These are phyloP conservation scores for Drosophila melanogaster DNA, from an alignment of 1,140 invertebrate species.

Conservation along the genomic window DNA sequence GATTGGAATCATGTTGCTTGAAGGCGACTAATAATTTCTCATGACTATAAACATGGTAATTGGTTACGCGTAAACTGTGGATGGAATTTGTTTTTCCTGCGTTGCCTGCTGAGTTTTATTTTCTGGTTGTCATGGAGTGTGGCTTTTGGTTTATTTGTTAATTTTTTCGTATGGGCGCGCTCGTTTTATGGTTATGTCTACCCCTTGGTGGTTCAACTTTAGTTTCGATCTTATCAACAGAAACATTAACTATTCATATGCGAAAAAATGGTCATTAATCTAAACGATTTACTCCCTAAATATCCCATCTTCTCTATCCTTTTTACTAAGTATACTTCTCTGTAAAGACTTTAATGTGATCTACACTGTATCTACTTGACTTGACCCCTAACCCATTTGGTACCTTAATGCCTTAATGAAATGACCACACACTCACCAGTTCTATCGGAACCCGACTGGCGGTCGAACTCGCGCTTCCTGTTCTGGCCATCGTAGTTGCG, in stretches of 20 bases:
- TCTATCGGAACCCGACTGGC: constrained; percentile 97
- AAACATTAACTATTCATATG: no score
- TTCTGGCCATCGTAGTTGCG: constrained; percentile 88
- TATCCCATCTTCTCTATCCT: no score
- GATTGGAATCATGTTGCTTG: neutral
- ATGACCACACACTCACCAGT: constrained; percentile 87
- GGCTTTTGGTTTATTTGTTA: constrained; percentile 12
- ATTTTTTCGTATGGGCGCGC: constrained; percentile 3
- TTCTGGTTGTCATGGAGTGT: constrained; percentile 40
- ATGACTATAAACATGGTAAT: neutral
- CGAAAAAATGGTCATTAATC: no score
- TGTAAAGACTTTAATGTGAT: no score
- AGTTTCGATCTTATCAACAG: neutral
- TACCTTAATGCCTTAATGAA: neutral
- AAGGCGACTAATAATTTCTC: neutral
- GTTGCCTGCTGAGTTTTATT: constrained; percentile 3
- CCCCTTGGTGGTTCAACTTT: neutral
- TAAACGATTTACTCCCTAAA: no score
- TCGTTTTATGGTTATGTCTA: constrained; percentile 31
- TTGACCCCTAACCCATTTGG: neutral
- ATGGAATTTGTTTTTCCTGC: constrained; percentile 8
- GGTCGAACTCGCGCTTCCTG: constrained; percentile 95
- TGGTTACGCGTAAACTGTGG: constrained; percentile 15
- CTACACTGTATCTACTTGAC: neutral
- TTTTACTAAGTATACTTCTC: no score